A percentile compares a stretch with the other conserved stretches of the same genome.
Evolutionary conservation across 2,888 invertebrate species (phyloP).

Genomic region (Drosophila mayaguana): DNA sequence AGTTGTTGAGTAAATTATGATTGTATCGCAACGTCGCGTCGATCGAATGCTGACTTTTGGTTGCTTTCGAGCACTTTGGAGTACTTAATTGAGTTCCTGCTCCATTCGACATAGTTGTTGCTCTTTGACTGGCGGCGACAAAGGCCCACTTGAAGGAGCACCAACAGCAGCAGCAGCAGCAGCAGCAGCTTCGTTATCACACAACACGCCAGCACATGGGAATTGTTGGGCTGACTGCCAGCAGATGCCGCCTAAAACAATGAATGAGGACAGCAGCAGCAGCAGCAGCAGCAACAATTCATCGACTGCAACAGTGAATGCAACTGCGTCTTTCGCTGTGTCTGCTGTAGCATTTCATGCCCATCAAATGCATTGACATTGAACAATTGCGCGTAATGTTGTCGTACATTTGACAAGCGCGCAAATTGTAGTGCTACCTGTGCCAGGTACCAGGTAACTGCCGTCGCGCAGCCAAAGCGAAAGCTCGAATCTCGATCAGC

Average conservation of each 20-base stretch:
- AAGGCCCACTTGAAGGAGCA: slow-evolving; percentile 54
- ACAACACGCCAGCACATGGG: slow-evolving; percentile 78
- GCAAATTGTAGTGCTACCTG: slow-evolving; percentile 77
- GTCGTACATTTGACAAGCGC: slow-evolving; percentile 81
- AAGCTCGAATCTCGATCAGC: slow-evolving; percentile 70
- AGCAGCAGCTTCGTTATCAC: slow-evolving; percentile 73
- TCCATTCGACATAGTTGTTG: slow-evolving; percentile 24
- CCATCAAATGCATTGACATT: slow-evolving; percentile 81
- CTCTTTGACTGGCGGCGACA: slow-evolving; percentile 51
- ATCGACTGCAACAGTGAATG: slow-evolving; percentile 25
- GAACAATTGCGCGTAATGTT: slow-evolving; percentile 82
- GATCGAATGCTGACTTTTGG: slow-evolving; percentile 7
- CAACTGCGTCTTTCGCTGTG: slow-evolving; percentile 6
- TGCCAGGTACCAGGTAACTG: slow-evolving; percentile 34
- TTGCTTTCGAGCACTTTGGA: slow-evolving; percentile 9
- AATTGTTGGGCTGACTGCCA: slow-evolving; percentile 58
- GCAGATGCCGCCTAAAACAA: slow-evolving; percentile 62
- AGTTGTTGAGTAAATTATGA: slow-evolving; percentile 47
- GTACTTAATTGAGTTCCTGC: slow-evolving; percentile 69
- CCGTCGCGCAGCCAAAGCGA: slow-evolving; percentile 54
- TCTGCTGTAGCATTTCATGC: slow-evolving; percentile 71
- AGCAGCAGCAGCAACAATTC: slow-evolving; percentile 32
- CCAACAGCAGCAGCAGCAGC: slow-evolving; percentile 52
- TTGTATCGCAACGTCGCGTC: slow-evolving; percentile 21
- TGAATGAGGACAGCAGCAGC: slow-evolving; percentile 57